These are phyloP conservation scores for Bombus haemorrhoidalis DNA, from an alignment of 1,140 invertebrate species.

Conservation along the genomic window DNA sequence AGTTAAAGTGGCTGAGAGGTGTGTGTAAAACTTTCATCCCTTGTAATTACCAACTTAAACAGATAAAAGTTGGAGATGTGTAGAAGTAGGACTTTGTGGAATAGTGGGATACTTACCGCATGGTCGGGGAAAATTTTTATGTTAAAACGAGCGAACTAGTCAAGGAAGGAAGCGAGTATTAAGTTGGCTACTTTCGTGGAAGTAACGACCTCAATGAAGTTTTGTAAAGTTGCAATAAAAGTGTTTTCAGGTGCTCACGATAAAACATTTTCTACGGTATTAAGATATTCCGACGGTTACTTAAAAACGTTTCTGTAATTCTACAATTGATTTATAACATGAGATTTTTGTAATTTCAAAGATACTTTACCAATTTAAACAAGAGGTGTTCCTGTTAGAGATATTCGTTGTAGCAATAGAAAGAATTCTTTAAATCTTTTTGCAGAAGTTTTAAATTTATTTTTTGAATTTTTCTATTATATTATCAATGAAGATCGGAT, in stretches of 20 bases:
- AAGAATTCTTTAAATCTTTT: too few relatives aligned
- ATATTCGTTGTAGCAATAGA: too few relatives aligned
- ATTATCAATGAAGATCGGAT: too few relatives aligned
- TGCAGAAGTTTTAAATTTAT: too few relatives aligned
- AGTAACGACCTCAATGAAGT: background rate
- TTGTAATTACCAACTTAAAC: slow-evolving; percentile 6
- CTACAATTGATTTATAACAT: background rate
- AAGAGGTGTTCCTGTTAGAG: too few relatives aligned
- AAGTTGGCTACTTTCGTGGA: background rate
- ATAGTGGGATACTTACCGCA: background rate
- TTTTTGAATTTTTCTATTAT: too few relatives aligned
- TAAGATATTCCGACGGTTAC: background rate
- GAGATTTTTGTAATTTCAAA: background rate
- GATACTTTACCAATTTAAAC: too few relatives aligned
- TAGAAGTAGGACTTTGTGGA: too few relatives aligned
- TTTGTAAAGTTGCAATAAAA: background rate
- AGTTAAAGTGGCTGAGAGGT: background rate
- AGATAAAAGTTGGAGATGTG: too few relatives aligned
- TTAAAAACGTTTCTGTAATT: background rate
- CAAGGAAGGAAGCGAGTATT: background rate
- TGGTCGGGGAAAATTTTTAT: background rate
- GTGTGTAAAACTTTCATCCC: slow-evolving; percentile 17
- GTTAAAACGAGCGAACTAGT: background rate
- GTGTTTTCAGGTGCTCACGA: background rate
- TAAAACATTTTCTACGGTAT: background rate